phyloP scores from a whole-genome alignment of 1,140 invertebrate species.

The Calliphora vicina region DNA sequence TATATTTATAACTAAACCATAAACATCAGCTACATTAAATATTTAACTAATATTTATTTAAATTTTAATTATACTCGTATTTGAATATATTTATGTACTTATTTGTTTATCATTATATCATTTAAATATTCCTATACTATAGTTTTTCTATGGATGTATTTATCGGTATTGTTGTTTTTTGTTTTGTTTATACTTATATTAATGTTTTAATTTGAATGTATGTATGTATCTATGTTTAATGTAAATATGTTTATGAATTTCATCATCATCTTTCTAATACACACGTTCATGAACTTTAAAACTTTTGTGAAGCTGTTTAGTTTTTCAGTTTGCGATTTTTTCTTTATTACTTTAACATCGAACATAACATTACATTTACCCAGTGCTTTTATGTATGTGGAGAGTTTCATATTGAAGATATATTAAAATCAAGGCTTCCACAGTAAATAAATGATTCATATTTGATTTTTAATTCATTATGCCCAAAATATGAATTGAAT shows the following conservation, averaged over 20 bases:
- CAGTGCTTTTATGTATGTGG: neutral
- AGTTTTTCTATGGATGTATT: neutral
- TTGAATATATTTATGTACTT: neutral
- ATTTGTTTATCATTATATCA: neutral
- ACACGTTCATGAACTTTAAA: conserved; percentile 5
- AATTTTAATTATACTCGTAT: neutral
- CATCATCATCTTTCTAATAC: neutral
- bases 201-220: no score
- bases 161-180: no score
- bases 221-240: neutral
- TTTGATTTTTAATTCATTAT: no score
- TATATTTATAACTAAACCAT: neutral
- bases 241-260: neutral
- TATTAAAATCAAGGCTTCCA: no score
- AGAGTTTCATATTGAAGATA: neutral
- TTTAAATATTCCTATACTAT: neutral
- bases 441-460: no score
- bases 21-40: conserved; percentile 2
- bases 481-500: no score
- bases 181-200: neutral
- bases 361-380: neutral
- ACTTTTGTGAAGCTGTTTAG: neutral
- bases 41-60: conserved; percentile 1
- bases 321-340: no score
- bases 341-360: neutral